phyloP scores from a whole-genome alignment of 2,888 invertebrate species.

The Girardia tigrina region DNA sequence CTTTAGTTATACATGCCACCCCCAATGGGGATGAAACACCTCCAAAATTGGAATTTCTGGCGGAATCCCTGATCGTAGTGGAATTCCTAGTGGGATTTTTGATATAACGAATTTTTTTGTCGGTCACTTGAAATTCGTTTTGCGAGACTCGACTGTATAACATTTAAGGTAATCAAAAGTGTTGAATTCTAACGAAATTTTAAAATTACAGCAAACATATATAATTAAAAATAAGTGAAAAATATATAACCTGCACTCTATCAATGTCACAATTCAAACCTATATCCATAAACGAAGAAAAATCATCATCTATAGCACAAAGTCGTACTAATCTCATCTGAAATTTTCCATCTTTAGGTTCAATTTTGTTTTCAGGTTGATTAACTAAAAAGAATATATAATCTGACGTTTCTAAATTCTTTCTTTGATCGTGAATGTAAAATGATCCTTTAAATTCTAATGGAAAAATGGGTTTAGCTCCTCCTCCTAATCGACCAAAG shows the following conservation, averaged over 20 bases:
- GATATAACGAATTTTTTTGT: no score
- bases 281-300: background rate
- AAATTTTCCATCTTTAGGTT: background rate
- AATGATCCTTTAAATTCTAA: conserved; percentile 13
- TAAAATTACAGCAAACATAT: no score
- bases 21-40: no score
- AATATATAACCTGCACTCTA: background rate
- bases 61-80: no score
- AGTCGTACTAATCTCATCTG: background rate
- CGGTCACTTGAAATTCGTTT: no score
- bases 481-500: background rate
- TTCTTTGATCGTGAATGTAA: background rate
- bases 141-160: no score
- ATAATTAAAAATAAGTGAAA: no score
- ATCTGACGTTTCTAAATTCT: background rate
- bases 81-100: no score
- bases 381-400: conserved; percentile 2
- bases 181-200: no score
- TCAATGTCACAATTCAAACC: background rate
- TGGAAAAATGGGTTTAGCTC: background rate
- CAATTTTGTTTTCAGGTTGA: background rate
- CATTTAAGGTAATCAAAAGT: no score
- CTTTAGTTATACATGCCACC: no score
- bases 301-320: background rate
- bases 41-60: no score